A percentile compares a stretch with the other conserved stretches of the same genome.
Conservation (phyloP, 2,797 vertebrate genomes). For the Sebastes steindachneri region DNA sequence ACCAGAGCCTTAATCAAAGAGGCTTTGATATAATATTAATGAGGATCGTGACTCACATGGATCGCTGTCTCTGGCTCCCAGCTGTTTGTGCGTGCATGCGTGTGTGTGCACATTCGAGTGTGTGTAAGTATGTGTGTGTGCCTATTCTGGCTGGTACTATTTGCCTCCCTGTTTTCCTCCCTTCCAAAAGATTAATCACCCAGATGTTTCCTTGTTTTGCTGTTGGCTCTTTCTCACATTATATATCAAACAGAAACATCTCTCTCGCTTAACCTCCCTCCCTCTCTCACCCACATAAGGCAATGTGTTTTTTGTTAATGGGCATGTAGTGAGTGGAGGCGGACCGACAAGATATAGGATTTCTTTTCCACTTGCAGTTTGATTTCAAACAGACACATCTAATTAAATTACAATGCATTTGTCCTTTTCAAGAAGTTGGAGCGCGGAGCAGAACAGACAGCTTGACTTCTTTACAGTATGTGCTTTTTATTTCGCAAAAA, state of each 20-base stretch:
- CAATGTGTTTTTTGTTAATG: slow-evolving; percentile 81
- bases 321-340: slow-evolving; percentile 63
- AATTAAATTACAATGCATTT: slow-evolving; percentile 74
- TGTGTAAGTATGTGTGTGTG: slow-evolving; percentile 25
- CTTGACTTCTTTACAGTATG: neutral
- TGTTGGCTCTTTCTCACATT: slow-evolving; percentile 88
- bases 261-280: slow-evolving; percentile 37
- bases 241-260: slow-evolving; percentile 84
- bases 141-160: slow-evolving; percentile 68
- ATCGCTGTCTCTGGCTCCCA: slow-evolving; percentile 67
- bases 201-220: slow-evolving; percentile 90
- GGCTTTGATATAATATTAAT: slow-evolving; percentile 76
- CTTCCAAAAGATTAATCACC: slow-evolving; percentile 85
- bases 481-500: slow-evolving; percentile 37
- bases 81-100: slow-evolving; percentile 44
- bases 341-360: slow-evolving; percentile 56
- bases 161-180: slow-evolving; percentile 71
- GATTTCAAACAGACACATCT: slow-evolving; percentile 78
- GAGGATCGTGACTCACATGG: slow-evolving; percentile 63
- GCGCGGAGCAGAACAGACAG: slow-evolving; percentile 17
- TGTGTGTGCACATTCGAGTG: slow-evolving; percentile 6
- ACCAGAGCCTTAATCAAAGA: slow-evolving; percentile 40
- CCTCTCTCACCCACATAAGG: slow-evolving; percentile 28
- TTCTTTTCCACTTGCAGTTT: slow-evolving; percentile 74
- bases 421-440: slow-evolving; percentile 38